Base-by-base conservation (phyloP, 2,797 vertebrate species). In the Acipenser oxyrinchus region DNA sequence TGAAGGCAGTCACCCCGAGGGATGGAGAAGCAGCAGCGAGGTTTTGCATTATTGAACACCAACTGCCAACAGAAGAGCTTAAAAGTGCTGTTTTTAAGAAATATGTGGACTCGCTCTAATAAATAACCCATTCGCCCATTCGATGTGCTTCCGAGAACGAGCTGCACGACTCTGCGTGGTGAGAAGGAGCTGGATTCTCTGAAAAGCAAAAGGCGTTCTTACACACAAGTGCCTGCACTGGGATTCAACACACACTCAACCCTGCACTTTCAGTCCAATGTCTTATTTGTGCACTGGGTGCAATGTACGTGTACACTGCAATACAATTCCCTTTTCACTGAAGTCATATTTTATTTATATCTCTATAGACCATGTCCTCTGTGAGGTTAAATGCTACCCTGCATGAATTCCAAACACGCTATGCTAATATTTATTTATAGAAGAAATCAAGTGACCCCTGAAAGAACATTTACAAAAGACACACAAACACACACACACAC, bases 41-140 rank as follows among this genome's bases (percentile, higher is more conserved):
- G 76, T 76, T 83, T 79, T 88, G 81, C 82, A 86, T 86, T 87
- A 86, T 87, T 87, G 77, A 87, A 80, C 75, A 79, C 70, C 73
- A 76, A 79, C 76, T 76, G 74, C 75, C 77, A 80, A 83, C 66
- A 49, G 55, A 70, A 67, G 65, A 68, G 66, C 55, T 60, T 66
- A 68, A 68, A 73, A 71, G 70, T 70, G 52, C 62, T 61, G 60
- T 70, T 72, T 73, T 73, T 66, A 70, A 73, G 69, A 70, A 67
- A 73, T 62, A 71, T 59, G 70, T 15, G 50, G 48, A 11, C 60
- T 11, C 8, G 12, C 23, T 51, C 60, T 61, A 60, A 66, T 70
- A 66, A 67, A 70, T 72, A 64, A 67, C 64, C 64, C 52, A 68
- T 52, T 51, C 12, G 48, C 60, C 12, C 50, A 13, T 49, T 58